These are phyloP conservation scores for Notocelia uddmanniana DNA, from an alignment of 2,888 invertebrate genomes.

Conservation along the genomic window DNA sequence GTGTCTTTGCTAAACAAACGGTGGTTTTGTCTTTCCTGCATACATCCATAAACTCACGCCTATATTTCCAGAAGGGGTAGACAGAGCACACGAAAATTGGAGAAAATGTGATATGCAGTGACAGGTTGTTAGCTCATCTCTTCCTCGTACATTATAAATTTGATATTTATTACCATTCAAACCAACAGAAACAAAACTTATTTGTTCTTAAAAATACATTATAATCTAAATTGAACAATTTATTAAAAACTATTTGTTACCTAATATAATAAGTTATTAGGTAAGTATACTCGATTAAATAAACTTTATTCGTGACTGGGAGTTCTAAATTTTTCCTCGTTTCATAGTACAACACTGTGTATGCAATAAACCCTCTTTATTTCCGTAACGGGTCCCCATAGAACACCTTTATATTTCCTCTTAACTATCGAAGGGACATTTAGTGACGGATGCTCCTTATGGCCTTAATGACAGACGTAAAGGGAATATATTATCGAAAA, in stretches of 20 bases:
- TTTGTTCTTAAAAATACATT: not conserved
- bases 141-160: too few species aligned
- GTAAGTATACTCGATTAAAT: too few species aligned
- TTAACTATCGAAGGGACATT: conserved; percentile 23
- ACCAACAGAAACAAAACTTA: not conserved
- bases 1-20: too few species aligned
- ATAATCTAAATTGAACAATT: not conserved
- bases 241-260: not conserved
- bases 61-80: too few species aligned
- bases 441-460: conserved; percentile 37
- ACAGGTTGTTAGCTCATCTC: too few species aligned
- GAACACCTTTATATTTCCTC: not conserved
- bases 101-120: too few species aligned
- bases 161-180: not conserved
- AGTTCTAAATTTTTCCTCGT: not conserved
- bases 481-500: conserved; percentile 47
- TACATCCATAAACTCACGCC: too few species aligned
- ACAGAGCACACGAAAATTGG: too few species aligned
- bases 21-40: too few species aligned
- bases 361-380: conserved; percentile 3
- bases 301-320: too few species aligned
- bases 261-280: too few species aligned
- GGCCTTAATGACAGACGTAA: conserved; percentile 42
- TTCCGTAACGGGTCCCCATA: not conserved
- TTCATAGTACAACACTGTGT: not conserved